Percentiles rank a stretch among this genome's conserved stretches.
Evolutionary conservation across 2,888 invertebrate genomes (phyloP).

Genomic region (Ormyrus thymus): DNA sequence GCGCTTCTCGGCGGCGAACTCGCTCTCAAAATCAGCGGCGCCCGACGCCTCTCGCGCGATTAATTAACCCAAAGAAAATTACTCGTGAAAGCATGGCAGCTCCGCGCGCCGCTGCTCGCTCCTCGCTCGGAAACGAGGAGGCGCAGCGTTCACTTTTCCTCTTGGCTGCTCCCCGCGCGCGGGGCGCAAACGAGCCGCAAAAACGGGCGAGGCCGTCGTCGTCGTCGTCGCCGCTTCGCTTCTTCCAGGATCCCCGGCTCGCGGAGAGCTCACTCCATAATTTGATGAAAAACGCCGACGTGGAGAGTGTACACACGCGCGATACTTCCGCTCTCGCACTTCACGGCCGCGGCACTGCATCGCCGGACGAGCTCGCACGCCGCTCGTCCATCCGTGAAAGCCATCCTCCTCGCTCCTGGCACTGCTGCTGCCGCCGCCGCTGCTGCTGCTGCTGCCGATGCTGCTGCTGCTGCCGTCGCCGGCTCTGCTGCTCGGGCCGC

Average conservation of each 20-base stretch:
- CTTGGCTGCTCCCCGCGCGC: not conserved
- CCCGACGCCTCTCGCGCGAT: no score
- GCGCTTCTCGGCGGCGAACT: not conserved
- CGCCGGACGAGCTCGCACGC: slow-evolving; percentile 39
- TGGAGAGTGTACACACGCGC: slow-evolving; percentile 8
- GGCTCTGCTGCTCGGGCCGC: not conserved
- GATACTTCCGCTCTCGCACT: slow-evolving; percentile 44
- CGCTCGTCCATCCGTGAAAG: slow-evolving; percentile 47
- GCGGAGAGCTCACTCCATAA: not conserved
- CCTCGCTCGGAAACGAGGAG: slow-evolving; percentile 24
- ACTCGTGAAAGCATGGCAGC: no score
- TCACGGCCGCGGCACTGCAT: not conserved
- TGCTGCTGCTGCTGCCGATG: not conserved
- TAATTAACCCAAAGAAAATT: slow-evolving; percentile 2
- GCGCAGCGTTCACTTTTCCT: not conserved
- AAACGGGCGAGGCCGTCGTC: not conserved
- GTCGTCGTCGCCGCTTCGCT: no score
- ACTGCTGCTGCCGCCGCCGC: not conserved
- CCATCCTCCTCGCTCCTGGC: not conserved
- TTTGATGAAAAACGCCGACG: not conserved
- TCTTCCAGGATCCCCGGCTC: not conserved
- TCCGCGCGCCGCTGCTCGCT: no score
- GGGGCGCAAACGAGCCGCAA: slow-evolving; percentile 11
- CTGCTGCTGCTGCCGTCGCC: not conserved
- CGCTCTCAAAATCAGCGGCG: slow-evolving; percentile 1